Conservation (phyloP, 2,888 invertebrate species). For the Rhingia rostrata region DNA sequence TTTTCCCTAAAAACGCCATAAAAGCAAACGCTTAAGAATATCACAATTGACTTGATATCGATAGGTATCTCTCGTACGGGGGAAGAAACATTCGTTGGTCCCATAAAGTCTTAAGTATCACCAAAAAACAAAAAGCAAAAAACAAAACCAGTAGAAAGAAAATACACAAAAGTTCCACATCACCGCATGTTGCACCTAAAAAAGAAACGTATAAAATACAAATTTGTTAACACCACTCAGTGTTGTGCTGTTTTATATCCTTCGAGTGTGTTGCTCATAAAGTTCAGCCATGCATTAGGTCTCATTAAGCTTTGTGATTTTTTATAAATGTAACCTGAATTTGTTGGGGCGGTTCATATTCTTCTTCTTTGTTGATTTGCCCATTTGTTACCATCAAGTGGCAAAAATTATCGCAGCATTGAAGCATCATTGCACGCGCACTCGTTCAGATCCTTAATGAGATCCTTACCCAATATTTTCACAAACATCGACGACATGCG, state of each 20-base stretch:
- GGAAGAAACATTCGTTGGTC: slow-evolving; percentile 3
- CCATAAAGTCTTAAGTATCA: slow-evolving; percentile 6
- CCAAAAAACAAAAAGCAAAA: slow-evolving; percentile 1
- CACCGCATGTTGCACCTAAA: slow-evolving; percentile 42
- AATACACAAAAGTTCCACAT: slow-evolving; percentile 17
- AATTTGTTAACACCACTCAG: slow-evolving; percentile 46
- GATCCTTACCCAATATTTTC: slow-evolving; percentile 14
- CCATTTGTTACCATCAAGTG: background rate
- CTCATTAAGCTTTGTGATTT: slow-evolving; percentile 42
- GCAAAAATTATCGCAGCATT: slow-evolving; percentile 40
- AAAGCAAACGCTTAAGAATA: slow-evolving; percentile 9
- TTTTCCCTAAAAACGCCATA: background rate
- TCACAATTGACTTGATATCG: slow-evolving; percentile 29
- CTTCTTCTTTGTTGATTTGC: background rate
- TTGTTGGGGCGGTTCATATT: background rate
- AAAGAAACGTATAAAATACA: slow-evolving; percentile 46
- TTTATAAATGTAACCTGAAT: slow-evolving; percentile 9
- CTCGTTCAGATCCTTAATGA: slow-evolving; percentile 43
- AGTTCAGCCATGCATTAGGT: slow-evolving; percentile 41
- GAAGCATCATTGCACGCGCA: slow-evolving; percentile 44
- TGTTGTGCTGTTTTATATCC: slow-evolving; percentile 41
- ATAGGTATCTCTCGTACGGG: background rate
- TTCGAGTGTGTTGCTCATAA: slow-evolving; percentile 52
- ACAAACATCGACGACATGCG: background rate
- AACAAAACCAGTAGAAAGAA: slow-evolving; percentile 14